Conservation (phyloP, 2,797 vertebrate species). For the Pelodytes ibericus region DNA sequence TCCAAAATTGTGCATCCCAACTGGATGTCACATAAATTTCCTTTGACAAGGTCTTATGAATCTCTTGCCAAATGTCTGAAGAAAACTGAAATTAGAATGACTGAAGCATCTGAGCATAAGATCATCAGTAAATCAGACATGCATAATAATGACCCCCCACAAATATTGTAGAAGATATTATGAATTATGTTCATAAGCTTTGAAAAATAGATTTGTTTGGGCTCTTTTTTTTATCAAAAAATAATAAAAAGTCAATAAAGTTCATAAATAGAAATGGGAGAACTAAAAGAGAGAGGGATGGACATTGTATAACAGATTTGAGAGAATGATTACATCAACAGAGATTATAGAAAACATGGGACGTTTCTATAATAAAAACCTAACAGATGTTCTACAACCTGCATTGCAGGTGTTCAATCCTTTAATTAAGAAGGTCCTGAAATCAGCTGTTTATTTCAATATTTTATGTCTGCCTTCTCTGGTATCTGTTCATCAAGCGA, state of each 20-base stretch:
- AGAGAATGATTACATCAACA: background rate
- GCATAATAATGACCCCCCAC: background rate
- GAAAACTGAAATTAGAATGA: slow-evolving; percentile 5
- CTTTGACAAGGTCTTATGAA: background rate
- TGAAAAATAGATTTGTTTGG: background rate
- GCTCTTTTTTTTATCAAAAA: background rate
- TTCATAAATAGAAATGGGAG: background rate
- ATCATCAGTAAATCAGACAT: slow-evolving; percentile 4
- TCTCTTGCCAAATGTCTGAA: background rate
- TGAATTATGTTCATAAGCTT: background rate
- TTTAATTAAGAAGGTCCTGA: background rate
- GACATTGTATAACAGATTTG: background rate
- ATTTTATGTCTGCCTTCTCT: background rate
- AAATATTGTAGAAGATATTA: background rate
- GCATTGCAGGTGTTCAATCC: slow-evolving; percentile 3
- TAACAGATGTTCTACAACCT: background rate
- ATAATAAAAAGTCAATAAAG: background rate
- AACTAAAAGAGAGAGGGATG: background rate
- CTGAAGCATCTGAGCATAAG: slow-evolving; percentile 2
- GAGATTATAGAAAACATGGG: background rate
- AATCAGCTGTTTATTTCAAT: background rate
- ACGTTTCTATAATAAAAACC: background rate
- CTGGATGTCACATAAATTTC: background rate
- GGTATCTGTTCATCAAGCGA: background rate
- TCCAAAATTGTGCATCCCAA: background rate